Base-by-base conservation (phyloP, 2,797 vertebrate species). In the Pseudochirops corinnae region DNA sequence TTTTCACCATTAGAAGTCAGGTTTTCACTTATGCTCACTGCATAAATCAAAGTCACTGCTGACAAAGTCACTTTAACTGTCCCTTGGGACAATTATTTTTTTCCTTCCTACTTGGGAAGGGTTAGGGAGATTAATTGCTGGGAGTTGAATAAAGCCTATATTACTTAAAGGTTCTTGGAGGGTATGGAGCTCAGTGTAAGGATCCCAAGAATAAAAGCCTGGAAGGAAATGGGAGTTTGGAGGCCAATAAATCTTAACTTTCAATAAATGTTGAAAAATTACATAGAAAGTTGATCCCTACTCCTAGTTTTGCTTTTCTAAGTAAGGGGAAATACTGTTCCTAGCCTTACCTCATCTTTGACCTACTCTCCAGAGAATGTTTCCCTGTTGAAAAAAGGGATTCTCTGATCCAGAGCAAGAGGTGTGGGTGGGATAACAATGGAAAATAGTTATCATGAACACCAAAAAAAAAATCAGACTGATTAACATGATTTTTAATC, bases 61-160 rank as follows among this genome's bases (percentile, higher is more conserved):
- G 39, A 87, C 39, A 87, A 87, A 87, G 74, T 87, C 74, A 82
- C 74, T 82, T 82, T 82, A 82, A 82, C 74, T 46, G 74, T 82
- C 74, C 74, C 74, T 87, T 87, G 24, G 74, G 24, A 87, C 74
- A 87, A 87, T 87, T 46, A 50, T 82, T 33, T 74, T 74, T 87
- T 87, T 87, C 74, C 74, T 87, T 87, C 74, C 74, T 87, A 87
- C 24, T 50, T 87, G 74, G 74, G 74, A 87, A 87, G 74, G 13
- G 39, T 87, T 87, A 87, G 39, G 39, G 39, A 87, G 39, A 87
- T 21, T 50, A 87, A 87, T 87, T 87, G 39, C 39, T 87, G 74
- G 74, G 31, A 50, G 74, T 50, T 24, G 74, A 82, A 82, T 82
- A 82, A 82, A 82, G 39, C 39, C 39, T 82, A 26, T 82, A 46